Evolutionary conservation across 2,888 invertebrate genomes (phyloP), one percentile per base, ranked within the genome.

Genomic region (Drosophila prolongata): DNA sequence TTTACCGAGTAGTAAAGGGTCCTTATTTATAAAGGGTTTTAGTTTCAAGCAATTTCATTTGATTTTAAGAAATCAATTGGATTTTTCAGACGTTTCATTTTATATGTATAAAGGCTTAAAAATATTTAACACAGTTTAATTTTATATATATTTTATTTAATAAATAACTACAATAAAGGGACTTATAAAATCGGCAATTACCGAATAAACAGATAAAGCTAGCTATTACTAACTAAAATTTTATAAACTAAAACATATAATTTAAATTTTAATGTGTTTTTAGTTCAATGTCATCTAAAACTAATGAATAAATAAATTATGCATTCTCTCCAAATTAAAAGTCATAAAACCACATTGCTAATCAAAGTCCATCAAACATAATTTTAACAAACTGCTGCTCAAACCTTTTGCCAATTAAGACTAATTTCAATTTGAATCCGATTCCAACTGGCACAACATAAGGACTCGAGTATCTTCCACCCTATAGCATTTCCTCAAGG

Each of bases 401-500:
- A 35, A 60, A 56, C 59, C 59, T 43, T 57, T 40, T 34, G 49
- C 67, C 62, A 64, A 64, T 64, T 64, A 64, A 27, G 27, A 37
- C 62, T 50, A 66, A 64, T 66, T 50, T 66, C 42, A 64, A 49
- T 64, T 64, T 64, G 42, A 42, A 42, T 66, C 49, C 47, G 66
- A 62, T 47, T 65, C 34, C 62, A 62, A 60, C 44, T 60, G 42
- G 37, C 43, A 57, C 42, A 44, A 14, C 65, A 24, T 30, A 34
- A 62, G 62, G 44, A 44, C 44, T 42, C 19, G 13, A 24, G 64
- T 62, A 62, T 64, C 65, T 27, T 24, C 50, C 50, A 56, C 37
- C 62, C 66, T 40, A 43, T 66, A 50, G 34, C 49, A 66, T 35
- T 64, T 64, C 67, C 62, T 64, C 62, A 64, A 64, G 62, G 62